These are phyloP conservation scores for Pogona vitticeps DNA, from an alignment of 2,113 vertebrate species.

Conservation along the genomic window DNA sequence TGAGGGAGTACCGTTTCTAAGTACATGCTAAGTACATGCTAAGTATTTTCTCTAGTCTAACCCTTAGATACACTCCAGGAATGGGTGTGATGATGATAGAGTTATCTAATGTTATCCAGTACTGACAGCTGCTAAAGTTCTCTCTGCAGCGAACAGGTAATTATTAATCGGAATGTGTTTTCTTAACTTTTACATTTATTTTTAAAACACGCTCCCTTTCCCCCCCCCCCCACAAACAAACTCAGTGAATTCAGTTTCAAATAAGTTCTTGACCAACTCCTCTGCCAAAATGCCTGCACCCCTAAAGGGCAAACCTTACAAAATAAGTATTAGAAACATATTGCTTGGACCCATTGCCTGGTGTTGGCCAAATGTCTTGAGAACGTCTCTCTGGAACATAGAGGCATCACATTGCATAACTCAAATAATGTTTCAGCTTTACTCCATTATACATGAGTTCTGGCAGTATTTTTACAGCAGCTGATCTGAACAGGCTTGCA, in stretches of 20 bases:
- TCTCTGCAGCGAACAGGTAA: constrained; percentile 41
- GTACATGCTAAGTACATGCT: no score
- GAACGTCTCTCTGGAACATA: constrained; percentile 32
- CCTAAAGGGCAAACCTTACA: constrained; percentile 14
- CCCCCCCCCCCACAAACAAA: not conserved
- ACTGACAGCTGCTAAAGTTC: constrained; percentile 55
- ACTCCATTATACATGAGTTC: constrained; percentile 31
- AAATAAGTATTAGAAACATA: constrained; percentile 1
- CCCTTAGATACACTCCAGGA: constrained; percentile 53
- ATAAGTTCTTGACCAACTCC: constrained; percentile 41
- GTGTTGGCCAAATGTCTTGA: constrained; percentile 23
- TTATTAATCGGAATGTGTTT: constrained; percentile 57
- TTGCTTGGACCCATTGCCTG: not conserved
- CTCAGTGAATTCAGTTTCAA: constrained; percentile 38
- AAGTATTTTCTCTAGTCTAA: no score
- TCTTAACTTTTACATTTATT: constrained; percentile 56
- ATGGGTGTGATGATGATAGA: constrained; percentile 48
- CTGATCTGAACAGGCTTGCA: not conserved
- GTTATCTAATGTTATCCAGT: constrained; percentile 53
- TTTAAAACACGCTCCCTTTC: constrained; percentile 9
- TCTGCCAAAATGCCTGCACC: constrained; percentile 9
- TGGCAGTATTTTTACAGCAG: constrained; percentile 33
- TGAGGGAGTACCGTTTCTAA: no score
- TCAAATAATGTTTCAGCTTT: constrained; percentile 53
- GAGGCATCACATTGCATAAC: constrained; percentile 34